Evolutionary conservation across 2,888 invertebrate genomes (phyloP), one percentile per base, ranked within the genome.

Genomic region (Luperina testacea): DNA sequence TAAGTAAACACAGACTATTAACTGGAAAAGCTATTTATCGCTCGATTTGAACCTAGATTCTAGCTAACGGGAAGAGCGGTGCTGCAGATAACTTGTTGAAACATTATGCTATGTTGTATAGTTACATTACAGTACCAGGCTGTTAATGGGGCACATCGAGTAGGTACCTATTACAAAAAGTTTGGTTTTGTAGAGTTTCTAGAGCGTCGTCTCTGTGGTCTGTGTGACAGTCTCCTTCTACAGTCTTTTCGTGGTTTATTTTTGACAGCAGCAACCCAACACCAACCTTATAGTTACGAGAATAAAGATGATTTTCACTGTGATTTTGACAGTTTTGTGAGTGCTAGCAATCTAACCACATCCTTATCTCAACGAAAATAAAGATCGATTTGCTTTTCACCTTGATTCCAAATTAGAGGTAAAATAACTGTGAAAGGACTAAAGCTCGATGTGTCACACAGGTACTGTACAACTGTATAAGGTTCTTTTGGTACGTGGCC

Each of bases 1-100:
- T 79, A 79, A 83, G 69, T 72, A 67, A 84, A 75, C 75, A 76
- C 80, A 74, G 83, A 80, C 73, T 86, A 80, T 82, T 84, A 83
- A 83, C 70, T 81, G 74, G 80, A 73, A 77, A 76, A 72, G 71
- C 74, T 76, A 70, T 84, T 77, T 84, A 84, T 78, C 74, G 81
- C 64, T 72, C 70, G 70, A 67, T 84, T 84, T 84, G 74, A 72
- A 86, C 75, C 78, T 82, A 83, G 83, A 77, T 84, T 78, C 53
- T 74, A 76, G 27, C 63, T 86, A 78, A 76, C 83, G 84, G 83
- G 71, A 76, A 76, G 32, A 73, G 72, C 86, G 77, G 72, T 70
- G 27, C 27, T 24, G 38, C 27, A 42, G 82, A 75, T 75, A 81
- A 64, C 72, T 86, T 67, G 83, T 85, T 70, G 74, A 75, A 77